Conservation (phyloP, 2,888 invertebrate species). For the Drosophila seclusa region DNA sequence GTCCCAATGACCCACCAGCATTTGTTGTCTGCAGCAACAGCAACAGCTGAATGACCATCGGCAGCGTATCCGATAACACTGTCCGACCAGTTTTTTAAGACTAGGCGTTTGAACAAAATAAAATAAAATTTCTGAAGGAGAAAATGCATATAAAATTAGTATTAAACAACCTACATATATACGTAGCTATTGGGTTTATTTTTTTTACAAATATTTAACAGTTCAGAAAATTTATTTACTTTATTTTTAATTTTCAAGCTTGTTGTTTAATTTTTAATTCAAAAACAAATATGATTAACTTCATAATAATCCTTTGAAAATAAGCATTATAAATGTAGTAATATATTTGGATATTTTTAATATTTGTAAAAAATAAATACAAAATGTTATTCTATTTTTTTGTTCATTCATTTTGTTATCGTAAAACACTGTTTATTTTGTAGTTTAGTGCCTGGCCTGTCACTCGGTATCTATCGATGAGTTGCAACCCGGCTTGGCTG, state of each 20-base stretch:
- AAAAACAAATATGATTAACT: not conserved
- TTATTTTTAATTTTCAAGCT: not conserved
- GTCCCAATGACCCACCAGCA: conserved; percentile 22
- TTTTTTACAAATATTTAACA: too few species aligned
- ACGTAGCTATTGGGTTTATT: not conserved
- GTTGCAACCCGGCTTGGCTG: conserved; percentile 38
- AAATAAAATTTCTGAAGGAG: not conserved
- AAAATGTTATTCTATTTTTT: not conserved
- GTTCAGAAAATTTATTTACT: not conserved
- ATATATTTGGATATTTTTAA: not conserved
- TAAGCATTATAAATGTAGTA: too few species aligned
- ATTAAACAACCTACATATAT: not conserved
- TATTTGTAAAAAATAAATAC: not conserved
- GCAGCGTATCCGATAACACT: conserved; percentile 39
- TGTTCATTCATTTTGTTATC: not conserved
- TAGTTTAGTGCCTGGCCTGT: conserved; percentile 21
- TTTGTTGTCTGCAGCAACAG: conserved; percentile 28
- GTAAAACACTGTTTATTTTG: not conserved
- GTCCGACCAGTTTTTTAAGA: not conserved
- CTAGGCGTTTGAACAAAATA: not conserved
- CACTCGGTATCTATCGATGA: conserved; percentile 20
- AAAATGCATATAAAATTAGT: not conserved
- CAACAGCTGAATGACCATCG: conserved; percentile 55
- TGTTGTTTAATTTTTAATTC: not conserved
- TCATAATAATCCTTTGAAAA: not conserved